These are phyloP conservation scores for Lysandra bellargus DNA, from an alignment of 2,888 invertebrate species.

Conservation along the genomic window DNA sequence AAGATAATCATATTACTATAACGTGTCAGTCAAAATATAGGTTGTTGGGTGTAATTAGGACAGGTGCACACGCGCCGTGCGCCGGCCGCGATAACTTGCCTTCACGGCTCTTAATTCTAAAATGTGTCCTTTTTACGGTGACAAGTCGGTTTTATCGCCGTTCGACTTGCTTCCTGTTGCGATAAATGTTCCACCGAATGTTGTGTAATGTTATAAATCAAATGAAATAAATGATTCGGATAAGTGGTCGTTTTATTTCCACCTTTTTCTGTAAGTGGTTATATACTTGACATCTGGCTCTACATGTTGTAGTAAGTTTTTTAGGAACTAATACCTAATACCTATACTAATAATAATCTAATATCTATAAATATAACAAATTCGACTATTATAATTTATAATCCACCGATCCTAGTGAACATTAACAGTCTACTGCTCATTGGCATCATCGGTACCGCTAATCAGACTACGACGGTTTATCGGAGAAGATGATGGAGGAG, in stretches of 20 bases:
- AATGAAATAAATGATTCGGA: slow-evolving; percentile 2
- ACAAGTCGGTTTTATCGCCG: slow-evolving; percentile 55
- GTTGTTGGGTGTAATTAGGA: slow-evolving; percentile 41
- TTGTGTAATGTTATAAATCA: slow-evolving; percentile 20
- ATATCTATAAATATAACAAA: too few relatives aligned
- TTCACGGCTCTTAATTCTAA: slow-evolving; percentile 54
- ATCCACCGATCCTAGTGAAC: too few relatives aligned
- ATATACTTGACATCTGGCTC: neutral
- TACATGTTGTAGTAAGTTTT: neutral
- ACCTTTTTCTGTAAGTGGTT: neutral
- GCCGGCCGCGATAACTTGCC: slow-evolving; percentile 42
- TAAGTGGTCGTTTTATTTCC: slow-evolving; percentile 24
- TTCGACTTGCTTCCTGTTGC: slow-evolving; percentile 43
- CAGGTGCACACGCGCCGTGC: slow-evolving; percentile 55
- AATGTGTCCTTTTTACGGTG: slow-evolving; percentile 54
- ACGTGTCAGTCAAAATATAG: neutral
- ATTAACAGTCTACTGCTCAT: too few relatives aligned
- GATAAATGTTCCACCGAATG: slow-evolving; percentile 33
- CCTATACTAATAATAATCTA: too few relatives aligned
- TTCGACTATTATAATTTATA: too few relatives aligned
- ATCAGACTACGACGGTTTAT: too few relatives aligned
- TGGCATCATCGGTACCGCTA: too few relatives aligned
- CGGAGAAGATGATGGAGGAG: too few relatives aligned
- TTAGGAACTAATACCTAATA: neutral
- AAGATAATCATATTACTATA: too few relatives aligned